These are phyloP conservation scores for Neoscelio sp. DNA, from an alignment of 2,888 invertebrate species.

Conservation along the genomic window DNA sequence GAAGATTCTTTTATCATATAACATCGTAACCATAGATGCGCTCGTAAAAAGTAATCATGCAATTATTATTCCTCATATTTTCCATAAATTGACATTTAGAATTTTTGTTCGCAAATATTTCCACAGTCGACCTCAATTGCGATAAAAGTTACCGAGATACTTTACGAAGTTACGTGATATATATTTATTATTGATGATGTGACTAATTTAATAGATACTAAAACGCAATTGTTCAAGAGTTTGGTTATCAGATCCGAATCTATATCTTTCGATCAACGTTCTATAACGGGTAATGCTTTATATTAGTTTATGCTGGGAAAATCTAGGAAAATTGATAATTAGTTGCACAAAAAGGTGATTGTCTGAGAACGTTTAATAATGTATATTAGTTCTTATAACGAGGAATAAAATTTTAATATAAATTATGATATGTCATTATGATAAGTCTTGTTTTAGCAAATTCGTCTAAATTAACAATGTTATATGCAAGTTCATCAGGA, in stretches of 20 bases:
- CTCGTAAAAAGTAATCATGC: no score
- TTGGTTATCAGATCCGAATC: slow-evolving; percentile 69
- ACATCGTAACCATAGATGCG: no score
- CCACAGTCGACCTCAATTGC: slow-evolving; percentile 59
- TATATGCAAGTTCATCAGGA: slow-evolving; percentile 48
- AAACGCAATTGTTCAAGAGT: slow-evolving; percentile 67
- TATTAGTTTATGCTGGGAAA: slow-evolving; percentile 51
- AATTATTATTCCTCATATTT: background rate
- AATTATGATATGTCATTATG: slow-evolving; percentile 30
- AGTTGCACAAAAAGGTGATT: slow-evolving; percentile 15
- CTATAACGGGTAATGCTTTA: slow-evolving; percentile 18
- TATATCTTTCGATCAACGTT: slow-evolving; percentile 34
- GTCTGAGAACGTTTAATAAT: slow-evolving; percentile 37
- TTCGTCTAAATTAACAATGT: slow-evolving; percentile 26
- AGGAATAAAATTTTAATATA: no score
- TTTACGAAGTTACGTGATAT: slow-evolving; percentile 57
- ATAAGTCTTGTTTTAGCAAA: slow-evolving; percentile 1
- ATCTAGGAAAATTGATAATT: slow-evolving; percentile 40
- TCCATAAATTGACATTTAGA: background rate
- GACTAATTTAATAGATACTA: slow-evolving; percentile 74
- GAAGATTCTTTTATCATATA: background rate
- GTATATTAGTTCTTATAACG: no score
- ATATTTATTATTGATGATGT: slow-evolving; percentile 68
- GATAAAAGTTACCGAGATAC: slow-evolving; percentile 37
- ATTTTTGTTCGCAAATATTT: slow-evolving; percentile 1